Conservation (phyloP, 64 coral and sea anemone species). For the Pocillopora damicornis region DNA sequence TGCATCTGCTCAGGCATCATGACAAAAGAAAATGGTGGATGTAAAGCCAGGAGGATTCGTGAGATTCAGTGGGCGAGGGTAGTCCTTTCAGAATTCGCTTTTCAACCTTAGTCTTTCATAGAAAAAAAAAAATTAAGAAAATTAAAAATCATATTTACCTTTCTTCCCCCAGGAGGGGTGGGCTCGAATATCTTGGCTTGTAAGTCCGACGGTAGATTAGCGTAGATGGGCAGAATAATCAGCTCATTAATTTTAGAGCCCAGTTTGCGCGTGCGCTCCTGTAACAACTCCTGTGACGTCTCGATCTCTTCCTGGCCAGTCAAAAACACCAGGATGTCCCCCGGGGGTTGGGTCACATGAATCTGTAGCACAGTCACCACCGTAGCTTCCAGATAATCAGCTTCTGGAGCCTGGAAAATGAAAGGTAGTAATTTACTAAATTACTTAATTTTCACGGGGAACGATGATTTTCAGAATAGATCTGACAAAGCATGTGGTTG, state of each 20-base stretch:
- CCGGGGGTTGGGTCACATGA: conserved; percentile 90
- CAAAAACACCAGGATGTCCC: conserved; percentile 89
- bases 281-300: conserved; percentile 79
- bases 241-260: conserved; percentile 97
- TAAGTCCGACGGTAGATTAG: conserved; percentile 92
- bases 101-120: too few species aligned
- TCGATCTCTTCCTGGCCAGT: conserved; percentile 99
- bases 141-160: conserved; percentile 31
- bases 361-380: conserved; percentile 96
- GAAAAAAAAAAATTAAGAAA: too few species aligned
- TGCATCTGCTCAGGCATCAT: too few species aligned
- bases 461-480: not conserved
- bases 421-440: not conserved
- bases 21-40: too few species aligned
- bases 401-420: conserved; percentile 84
- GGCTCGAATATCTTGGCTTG: conserved; percentile 99
- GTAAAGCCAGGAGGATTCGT: too few species aligned
- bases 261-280: conserved; percentile 90
- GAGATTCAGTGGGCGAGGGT: too few species aligned
- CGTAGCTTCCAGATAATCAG: conserved; percentile 94
- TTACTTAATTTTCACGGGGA: not conserved
- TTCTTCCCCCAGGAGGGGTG: conserved; percentile 96
- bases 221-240: conserved; percentile 94
- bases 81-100: too few species aligned
- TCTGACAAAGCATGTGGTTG: too few species aligned